Base-by-base conservation (phyloP, 2,888 invertebrate species). In the Anthophora plumipes region DNA sequence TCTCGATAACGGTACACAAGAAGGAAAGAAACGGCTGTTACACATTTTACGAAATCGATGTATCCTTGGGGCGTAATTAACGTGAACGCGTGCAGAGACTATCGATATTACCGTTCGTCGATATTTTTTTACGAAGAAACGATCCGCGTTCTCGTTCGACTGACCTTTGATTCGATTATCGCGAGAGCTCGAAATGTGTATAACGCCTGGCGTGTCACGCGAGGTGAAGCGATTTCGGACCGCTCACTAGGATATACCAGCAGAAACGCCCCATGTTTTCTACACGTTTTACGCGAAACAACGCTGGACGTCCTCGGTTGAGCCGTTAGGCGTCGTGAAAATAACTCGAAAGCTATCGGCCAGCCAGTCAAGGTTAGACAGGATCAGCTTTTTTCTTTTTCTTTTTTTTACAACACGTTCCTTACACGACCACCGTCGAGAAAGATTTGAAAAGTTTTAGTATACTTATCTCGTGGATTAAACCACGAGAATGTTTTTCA, bases 261-360 rank as follows among this genome's bases (percentile, higher is more conserved):
- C 41, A 11, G 59, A 20, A 59, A 41, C 41, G 25, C 11, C 11
- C 39, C 20, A 0, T 31, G 17, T 37, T 8, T 63, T 31, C 2
- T 50, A 60, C 50, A 37, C 37, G 46, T 64, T 72, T 41, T 20
- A 60, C 20, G 64, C 46, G 39, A 37, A 50, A 61, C 61, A 25
- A 48, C 61, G 70, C 59, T 66, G 73, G 59, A 9, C 77, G 72
- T 50, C 55, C 75, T 73, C 82, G 72, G 39, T 41, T 54, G 43
- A 46, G 14, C 54, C 39, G 66, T 73, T 63, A 67, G 37, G 46
- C 55, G 55, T 61, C 20, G 63, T 66, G 78, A 86, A 81, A 84
- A 76, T 81, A 76, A 76, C 86, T 81, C 52, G 67, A 69, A 64
- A 84, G 68, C 55, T 61, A 55, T 79, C 4, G n/a, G n/a, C n/a